Evolutionary conservation across 1,140 invertebrate species (phyloP).

Genomic region (Hestina assimilis): DNA sequence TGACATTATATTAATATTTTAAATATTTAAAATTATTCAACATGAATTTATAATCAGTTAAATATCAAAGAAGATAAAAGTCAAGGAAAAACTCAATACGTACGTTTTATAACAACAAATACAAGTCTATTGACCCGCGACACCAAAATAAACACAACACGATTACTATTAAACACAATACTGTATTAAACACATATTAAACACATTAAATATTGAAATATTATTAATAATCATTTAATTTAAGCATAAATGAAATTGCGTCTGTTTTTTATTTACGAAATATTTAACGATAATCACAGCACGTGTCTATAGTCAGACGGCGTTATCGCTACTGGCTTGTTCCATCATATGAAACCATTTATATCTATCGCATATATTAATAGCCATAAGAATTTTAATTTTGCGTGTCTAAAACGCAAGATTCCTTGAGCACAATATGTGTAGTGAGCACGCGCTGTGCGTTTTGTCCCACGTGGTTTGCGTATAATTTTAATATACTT

Average conservation of each 20-base stretch:
- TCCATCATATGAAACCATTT: slow-evolving; percentile 25
- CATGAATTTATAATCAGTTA: background rate
- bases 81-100: slow-evolving; percentile 9
- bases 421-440: background rate
- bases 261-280: no score
- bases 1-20: background rate
- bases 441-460: background rate
- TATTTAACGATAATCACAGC: background rate
- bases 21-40: background rate
- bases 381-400: slow-evolving; percentile 23
- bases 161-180: background rate
- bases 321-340: slow-evolving; percentile 17
- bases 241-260: no score
- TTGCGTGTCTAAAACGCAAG: background rate
- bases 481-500: background rate
- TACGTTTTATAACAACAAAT: background rate
- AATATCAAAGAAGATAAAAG: background rate
- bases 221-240: no score
- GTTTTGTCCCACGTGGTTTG: background rate
- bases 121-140: background rate
- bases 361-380: slow-evolving; percentile 30
- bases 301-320: background rate
- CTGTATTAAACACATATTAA: background rate
- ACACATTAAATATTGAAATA: background rate
- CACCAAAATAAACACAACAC: background rate